A percentile compares a stretch with the other conserved stretches of the same genome.
Evolutionary conservation across 2,113 vertebrate species (phyloP).

Genomic region (Catagonus wagneri): DNA sequence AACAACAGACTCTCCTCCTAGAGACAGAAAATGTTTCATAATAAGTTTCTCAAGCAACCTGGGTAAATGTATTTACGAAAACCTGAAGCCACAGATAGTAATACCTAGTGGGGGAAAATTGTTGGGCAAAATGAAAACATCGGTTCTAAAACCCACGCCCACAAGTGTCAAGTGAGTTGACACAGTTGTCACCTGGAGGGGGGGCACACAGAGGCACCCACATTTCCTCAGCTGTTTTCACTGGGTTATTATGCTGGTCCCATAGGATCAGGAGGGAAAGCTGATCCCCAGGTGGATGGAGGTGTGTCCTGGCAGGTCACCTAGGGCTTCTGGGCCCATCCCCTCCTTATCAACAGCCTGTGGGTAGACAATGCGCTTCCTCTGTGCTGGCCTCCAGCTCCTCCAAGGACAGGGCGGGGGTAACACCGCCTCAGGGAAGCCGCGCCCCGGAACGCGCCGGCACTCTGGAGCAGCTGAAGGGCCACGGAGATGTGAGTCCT

Average conservation of each 20-base stretch:
- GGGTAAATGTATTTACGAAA: background rate
- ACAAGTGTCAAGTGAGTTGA: background rate
- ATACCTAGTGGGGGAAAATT: background rate
- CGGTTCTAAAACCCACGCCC: background rate
- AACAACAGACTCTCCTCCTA: background rate
- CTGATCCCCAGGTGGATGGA: no score
- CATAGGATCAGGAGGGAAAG: background rate
- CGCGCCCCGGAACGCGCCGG: no score
- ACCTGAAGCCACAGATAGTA: background rate
- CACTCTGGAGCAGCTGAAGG: background rate
- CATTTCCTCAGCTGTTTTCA: background rate
- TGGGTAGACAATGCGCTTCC: background rate
- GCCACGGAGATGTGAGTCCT: background rate
- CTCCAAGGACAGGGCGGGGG: background rate
- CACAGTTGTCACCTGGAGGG: background rate
- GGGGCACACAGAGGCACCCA: background rate
- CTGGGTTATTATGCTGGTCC: background rate
- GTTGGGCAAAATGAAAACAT: background rate
- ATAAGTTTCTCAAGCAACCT: background rate
- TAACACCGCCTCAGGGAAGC: background rate
- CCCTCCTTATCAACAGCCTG: background rate
- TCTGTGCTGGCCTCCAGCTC: background rate
- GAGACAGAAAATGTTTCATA: background rate
- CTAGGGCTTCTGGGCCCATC: background rate
- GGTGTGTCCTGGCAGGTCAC: background rate